These are phyloP conservation scores for Gracilinanus agilis DNA, from an alignment of 2,113 vertebrate species.

Conservation along the genomic window DNA sequence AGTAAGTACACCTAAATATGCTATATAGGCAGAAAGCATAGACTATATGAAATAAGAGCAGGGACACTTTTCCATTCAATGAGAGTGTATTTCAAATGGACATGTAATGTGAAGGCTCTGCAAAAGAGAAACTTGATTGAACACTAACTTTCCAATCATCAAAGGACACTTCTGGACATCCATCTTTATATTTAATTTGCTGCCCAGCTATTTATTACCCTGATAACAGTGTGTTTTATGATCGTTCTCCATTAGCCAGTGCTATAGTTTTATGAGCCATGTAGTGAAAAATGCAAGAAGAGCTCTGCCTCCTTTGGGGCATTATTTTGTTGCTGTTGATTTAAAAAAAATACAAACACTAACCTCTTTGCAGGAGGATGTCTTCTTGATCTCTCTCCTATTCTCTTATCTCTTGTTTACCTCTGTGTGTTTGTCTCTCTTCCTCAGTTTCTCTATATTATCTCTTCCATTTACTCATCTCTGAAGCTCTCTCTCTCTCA, in stretches of 20 bases:
- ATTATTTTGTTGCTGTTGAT: constrained; percentile 48
- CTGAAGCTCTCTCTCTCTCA: background rate
- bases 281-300: constrained; percentile 13
- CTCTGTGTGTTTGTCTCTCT: background rate
- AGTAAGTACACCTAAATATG: constrained; percentile 54
- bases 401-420: background rate
- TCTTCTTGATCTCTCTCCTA: background rate
- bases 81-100: constrained; percentile 48
- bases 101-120: constrained; percentile 15
- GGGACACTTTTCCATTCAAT: constrained; percentile 39
- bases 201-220: constrained; percentile 64
- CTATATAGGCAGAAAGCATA: constrained; percentile 29
- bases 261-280: constrained; percentile 48
- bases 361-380: background rate
- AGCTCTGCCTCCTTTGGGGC: accelerated
- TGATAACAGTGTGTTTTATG: constrained; percentile 56
- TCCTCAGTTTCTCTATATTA: background rate
- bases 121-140: constrained; percentile 54
- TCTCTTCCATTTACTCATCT: background rate
- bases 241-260: constrained; percentile 64
- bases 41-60: constrained; percentile 52
- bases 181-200: constrained; percentile 67
- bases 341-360: constrained; percentile 51
- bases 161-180: constrained; percentile 62
- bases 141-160: constrained; percentile 62